phyloP scores from a whole-genome alignment of 2,888 invertebrate species.

The Campaea margaritaria region DNA sequence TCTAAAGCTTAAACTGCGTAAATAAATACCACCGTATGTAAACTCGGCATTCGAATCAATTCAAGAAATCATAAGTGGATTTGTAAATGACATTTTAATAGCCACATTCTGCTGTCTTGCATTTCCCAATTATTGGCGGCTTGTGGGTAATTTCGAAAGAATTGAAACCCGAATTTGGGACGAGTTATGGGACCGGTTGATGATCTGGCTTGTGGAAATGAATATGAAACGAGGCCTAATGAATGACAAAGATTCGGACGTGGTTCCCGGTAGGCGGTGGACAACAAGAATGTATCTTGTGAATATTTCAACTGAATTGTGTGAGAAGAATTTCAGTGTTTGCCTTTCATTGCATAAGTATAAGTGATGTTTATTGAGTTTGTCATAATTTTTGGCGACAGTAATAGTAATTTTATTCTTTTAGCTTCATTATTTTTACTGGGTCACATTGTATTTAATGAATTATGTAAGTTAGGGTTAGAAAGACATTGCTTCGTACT shows the following conservation, averaged over 20 bases:
- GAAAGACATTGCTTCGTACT: too few species aligned
- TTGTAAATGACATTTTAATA: conserved; percentile 47
- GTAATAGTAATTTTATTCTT: too few species aligned
- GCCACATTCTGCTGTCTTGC: conserved; percentile 44
- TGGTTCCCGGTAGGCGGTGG: not conserved
- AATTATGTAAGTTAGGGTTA: too few species aligned
- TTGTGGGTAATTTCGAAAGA: conserved; percentile 42
- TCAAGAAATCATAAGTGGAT: conserved; percentile 40
- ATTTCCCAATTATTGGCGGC: conserved; percentile 42
- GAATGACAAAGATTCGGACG: conserved; percentile 32
- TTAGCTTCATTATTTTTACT: too few species aligned
- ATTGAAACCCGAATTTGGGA: conserved; percentile 41
- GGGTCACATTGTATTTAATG: too few species aligned
- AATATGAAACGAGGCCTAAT: conserved; percentile 34
- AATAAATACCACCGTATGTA: conserved; percentile 25
- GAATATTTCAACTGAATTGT: too few species aligned
- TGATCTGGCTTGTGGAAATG: conserved; percentile 32
- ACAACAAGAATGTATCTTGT: not conserved
- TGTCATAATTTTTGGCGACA: too few species aligned
- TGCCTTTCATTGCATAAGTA: too few species aligned
- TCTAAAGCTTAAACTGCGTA: not conserved
- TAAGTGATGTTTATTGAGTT: too few species aligned
- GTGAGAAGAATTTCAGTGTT: too few species aligned
- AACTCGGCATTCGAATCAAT: conserved; percentile 33
- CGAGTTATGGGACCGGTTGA: conserved; percentile 41